phyloP scores from a whole-genome alignment of 2,113 vertebrate species.

The Microcebus ravelobensis region DNA sequence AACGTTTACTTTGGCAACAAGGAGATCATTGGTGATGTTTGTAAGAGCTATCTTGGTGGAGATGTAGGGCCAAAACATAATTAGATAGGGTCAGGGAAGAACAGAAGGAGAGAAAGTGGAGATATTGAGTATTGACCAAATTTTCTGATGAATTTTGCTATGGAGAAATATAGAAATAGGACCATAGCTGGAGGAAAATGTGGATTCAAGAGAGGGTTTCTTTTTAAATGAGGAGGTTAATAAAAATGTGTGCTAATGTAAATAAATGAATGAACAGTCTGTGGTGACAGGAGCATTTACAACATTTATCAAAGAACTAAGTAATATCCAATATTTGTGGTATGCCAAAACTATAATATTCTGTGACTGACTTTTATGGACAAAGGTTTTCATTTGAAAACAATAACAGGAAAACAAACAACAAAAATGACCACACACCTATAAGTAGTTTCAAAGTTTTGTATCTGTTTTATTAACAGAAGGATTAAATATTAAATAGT shows the following conservation, averaged over 20 bases:
- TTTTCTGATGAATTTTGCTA: background rate
- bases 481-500: background rate
- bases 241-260: background rate
- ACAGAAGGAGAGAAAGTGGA: background rate
- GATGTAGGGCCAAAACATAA: background rate
- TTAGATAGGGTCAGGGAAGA: background rate
- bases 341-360: background rate
- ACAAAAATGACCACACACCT: background rate
- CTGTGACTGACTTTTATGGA: background rate
- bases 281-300: background rate
- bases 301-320: background rate
- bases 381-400: background rate
- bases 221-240: background rate
- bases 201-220: background rate
- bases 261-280: background rate
- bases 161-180: background rate
- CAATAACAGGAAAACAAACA: background rate
- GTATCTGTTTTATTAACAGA: background rate
- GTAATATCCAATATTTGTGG: background rate
- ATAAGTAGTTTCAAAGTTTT: background rate
- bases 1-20: background rate
- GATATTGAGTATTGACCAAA: background rate
- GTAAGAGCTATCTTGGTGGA: background rate
- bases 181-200: background rate
- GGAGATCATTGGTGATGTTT: background rate